Evolutionary conservation across 2,113 vertebrate species (phyloP).

Genomic region (Ammodytes dubius): DNA sequence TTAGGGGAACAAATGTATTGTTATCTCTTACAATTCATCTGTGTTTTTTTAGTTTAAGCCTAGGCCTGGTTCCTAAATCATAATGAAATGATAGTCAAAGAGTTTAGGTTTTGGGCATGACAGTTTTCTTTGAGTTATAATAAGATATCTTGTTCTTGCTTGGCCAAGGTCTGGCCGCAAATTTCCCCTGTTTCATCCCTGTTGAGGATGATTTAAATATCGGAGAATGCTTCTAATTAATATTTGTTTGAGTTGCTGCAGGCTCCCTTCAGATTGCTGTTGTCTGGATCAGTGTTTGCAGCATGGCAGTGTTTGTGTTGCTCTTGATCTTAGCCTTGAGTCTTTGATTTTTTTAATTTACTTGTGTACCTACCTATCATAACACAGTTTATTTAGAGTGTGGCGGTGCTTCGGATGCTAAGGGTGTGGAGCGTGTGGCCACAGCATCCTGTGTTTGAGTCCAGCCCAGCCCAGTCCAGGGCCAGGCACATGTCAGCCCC

Average conservation of each 20-base stretch:
- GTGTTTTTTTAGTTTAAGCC: background rate
- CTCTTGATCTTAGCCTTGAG: conserved; percentile 1
- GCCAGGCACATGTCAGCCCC: background rate
- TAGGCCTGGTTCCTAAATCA: background rate
- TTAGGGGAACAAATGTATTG: background rate
- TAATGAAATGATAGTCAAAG: conserved; percentile 35
- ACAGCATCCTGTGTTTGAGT: conserved; percentile 7
- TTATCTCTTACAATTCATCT: background rate
- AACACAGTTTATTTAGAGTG: background rate
- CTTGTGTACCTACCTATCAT: too few relatives aligned
- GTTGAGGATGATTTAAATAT: conserved; percentile 61
- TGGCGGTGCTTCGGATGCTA: background rate
- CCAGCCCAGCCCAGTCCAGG: background rate
- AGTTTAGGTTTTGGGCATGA: conserved; percentile 22
- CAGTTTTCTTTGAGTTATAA: background rate
- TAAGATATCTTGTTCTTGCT: conserved; percentile 15
- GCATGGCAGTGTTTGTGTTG: conserved; percentile 5
- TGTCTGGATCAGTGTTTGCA: conserved; percentile 15
- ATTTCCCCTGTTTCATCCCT: conserved; percentile 29
- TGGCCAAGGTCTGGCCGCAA: conserved; percentile 9
- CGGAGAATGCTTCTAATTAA: conserved; percentile 50
- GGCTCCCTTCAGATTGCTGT: conserved; percentile 15
- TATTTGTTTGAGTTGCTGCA: conserved; percentile 27
- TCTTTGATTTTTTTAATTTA: background rate
- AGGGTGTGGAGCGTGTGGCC: conserved; percentile 2